Conservation (phyloP, 2,888 invertebrate genomes). For the Melolontha melolontha region DNA sequence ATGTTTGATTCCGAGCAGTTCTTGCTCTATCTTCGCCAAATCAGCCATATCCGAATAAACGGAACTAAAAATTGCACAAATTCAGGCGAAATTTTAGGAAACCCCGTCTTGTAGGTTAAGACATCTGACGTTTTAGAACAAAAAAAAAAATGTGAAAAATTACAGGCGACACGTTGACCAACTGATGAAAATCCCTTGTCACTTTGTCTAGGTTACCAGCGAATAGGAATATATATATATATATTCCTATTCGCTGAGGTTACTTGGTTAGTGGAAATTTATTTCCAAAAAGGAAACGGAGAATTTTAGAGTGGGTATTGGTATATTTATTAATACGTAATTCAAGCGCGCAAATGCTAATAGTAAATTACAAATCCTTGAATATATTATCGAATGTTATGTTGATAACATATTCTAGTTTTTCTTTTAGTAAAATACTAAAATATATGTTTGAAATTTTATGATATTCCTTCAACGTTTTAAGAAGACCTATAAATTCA, state of each 20-base stretch:
- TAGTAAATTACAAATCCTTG: too few relatives aligned
- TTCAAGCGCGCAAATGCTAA: too few relatives aligned
- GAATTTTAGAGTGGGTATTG: too few relatives aligned
- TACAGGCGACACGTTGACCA: constrained; percentile 15
- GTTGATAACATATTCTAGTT: too few relatives aligned
- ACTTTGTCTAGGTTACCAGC: background rate
- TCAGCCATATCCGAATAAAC: constrained; percentile 64
- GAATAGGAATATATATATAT: background rate
- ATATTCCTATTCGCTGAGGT: too few relatives aligned
- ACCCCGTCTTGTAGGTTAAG: constrained; percentile 49
- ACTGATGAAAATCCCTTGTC: background rate
- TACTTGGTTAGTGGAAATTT: background rate
- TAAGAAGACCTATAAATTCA: too few relatives aligned
- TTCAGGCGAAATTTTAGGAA: constrained; percentile 21
- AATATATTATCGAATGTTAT: too few relatives aligned
- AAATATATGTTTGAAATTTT: too few relatives aligned
- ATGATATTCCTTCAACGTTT: too few relatives aligned
- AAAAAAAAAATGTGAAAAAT: constrained; percentile 11
- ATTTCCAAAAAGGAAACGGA: too few relatives aligned
- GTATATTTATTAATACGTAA: too few relatives aligned
- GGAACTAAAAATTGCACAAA: constrained; percentile 36
- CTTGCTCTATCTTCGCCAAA: constrained; percentile 68
- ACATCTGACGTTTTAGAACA: constrained; percentile 46
- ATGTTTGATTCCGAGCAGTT: constrained; percentile 79
- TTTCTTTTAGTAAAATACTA: too few relatives aligned